Conservation (phyloP, 2,797 vertebrate genomes). For the Xerus rutilus region DNA sequence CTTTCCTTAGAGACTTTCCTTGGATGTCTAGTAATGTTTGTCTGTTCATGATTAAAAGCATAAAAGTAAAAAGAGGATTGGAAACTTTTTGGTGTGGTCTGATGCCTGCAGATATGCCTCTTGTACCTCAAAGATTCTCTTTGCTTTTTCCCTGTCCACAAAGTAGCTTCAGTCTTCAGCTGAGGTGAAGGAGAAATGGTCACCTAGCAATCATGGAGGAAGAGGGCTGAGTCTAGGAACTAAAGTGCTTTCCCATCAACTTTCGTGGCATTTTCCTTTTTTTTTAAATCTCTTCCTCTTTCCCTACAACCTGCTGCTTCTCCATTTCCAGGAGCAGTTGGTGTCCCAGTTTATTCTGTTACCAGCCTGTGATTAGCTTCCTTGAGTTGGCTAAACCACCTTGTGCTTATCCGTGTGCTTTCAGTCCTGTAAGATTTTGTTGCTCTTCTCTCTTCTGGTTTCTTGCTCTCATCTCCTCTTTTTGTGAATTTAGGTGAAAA, state of each 20-base stretch:
- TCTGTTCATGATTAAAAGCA: background rate
- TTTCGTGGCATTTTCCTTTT: background rate
- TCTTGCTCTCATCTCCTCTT: background rate
- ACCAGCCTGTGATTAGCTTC: background rate
- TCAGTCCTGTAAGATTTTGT: background rate
- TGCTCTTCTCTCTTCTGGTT: background rate
- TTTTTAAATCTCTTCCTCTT: background rate
- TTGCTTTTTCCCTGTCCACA: background rate
- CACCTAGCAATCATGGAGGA: background rate
- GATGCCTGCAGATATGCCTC: background rate
- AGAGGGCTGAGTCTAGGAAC: background rate
- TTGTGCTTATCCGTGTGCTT: background rate
- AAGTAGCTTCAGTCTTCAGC: background rate
- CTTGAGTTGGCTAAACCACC: background rate
- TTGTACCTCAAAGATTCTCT: background rate
- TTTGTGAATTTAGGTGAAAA: background rate
- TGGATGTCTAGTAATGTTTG: background rate
- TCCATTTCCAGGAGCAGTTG: slow-evolving; percentile 22
- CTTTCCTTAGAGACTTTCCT: background rate
- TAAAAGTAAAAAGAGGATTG: background rate
- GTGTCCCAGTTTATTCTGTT: background rate
- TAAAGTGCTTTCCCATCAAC: background rate
- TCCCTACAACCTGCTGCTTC: background rate
- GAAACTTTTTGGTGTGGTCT: background rate
- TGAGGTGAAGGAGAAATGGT: background rate